A percentile compares a stretch with the other conserved stretches of the same genome.
These are phyloP conservation scores for Caenorhabditis zanzibari DNA, from an alignment of 2,888 invertebrate genomes.

Conservation along the genomic window DNA sequence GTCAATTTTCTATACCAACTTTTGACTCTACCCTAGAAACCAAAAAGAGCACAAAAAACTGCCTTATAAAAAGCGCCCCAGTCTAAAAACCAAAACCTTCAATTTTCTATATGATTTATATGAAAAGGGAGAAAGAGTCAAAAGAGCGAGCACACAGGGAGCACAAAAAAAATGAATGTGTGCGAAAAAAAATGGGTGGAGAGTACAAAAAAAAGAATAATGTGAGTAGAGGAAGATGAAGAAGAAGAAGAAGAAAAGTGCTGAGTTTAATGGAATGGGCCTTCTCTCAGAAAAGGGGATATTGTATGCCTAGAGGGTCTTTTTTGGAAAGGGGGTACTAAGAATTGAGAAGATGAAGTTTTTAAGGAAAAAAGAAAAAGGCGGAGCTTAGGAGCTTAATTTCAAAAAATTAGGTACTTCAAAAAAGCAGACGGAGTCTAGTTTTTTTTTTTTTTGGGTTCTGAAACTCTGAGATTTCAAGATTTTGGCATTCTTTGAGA, in stretches of 20 bases:
- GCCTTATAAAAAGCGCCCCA: no score
- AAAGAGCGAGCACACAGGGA: neutral
- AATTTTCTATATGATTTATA: no score
- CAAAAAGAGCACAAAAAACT: no score
- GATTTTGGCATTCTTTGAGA: no score
- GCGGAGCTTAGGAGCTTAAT: neutral
- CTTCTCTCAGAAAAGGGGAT: no score
- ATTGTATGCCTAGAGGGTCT: conserved; percentile 11
- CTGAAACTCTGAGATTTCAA: neutral
- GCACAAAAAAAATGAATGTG: conserved; percentile 12
- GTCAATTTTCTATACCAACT: neutral
- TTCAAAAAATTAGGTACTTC: neutral
- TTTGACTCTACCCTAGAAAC: neutral
- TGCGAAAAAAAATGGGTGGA: neutral
- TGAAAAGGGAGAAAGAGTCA: neutral
- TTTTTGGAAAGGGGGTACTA: neutral
- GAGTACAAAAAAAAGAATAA: conserved; percentile 22
- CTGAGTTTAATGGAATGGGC: conserved; percentile 29
- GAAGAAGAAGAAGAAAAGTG: neutral
- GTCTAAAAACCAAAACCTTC: no score
- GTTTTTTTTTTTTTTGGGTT: neutral
- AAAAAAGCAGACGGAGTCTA: neutral
- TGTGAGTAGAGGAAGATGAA: conserved; percentile 19
- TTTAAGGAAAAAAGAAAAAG: neutral
- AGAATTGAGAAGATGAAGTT: neutral